Percentiles rank a stretch among this genome's conserved stretches.
Evolutionary conservation across 2,113 vertebrate species (phyloP).

Genomic region (Anguilla rostrata): DNA sequence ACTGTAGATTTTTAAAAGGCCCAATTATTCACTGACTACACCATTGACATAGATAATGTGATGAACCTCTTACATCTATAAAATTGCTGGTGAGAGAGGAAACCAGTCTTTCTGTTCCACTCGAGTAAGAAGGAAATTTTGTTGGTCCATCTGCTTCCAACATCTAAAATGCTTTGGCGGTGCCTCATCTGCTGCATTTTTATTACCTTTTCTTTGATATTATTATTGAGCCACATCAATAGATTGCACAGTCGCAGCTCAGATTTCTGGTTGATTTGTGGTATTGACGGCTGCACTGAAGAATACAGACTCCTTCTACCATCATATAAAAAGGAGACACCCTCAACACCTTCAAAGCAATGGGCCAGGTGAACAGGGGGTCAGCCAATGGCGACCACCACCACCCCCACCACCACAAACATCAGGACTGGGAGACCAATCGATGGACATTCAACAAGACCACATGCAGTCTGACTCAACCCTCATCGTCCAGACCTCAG

Average conservation of each 20-base stretch:
- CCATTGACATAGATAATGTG: too few species aligned
- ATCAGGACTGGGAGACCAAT: too few species aligned
- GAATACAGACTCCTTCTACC: neutral
- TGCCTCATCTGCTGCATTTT: neutral
- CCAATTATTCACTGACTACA: too few species aligned
- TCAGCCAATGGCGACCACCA: too few species aligned
- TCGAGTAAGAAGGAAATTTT: neutral
- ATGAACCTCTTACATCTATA: neutral
- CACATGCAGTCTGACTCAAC: too few species aligned
- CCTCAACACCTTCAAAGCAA: conserved; percentile 12
- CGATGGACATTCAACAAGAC: too few species aligned
- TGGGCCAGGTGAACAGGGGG: neutral
- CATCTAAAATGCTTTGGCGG: neutral
- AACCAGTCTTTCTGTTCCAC: neutral
- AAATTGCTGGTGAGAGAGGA: neutral
- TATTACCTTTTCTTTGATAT: neutral
- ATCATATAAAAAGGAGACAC: neutral
- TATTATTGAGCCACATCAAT: neutral
- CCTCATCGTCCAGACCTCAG: too few species aligned
- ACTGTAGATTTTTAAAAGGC: too few species aligned
- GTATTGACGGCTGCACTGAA: neutral
- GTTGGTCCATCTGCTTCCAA: neutral
- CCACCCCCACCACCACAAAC: too few species aligned
- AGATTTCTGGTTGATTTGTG: neutral
- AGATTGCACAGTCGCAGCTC: neutral